Evolutionary conservation across 2,888 invertebrate genomes (phyloP), one percentile per base, ranked within the genome.

Genomic region (Apomyelois bistriatella): DNA sequence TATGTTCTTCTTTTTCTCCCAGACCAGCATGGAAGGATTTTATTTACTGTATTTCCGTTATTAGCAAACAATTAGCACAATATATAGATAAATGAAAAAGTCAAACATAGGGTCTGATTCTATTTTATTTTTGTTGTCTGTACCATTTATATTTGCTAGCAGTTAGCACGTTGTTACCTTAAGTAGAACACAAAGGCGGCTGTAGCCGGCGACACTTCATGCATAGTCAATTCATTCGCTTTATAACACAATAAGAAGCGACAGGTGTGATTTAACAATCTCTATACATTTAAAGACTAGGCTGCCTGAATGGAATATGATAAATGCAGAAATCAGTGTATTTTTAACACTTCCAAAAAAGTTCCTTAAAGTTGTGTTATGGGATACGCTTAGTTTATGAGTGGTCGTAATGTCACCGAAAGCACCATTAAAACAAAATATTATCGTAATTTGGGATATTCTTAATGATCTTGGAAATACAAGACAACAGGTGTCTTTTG

Each of bases 101-200:
- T n/a, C n/a, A n/a, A n/a, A n/a, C n/a, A n/a, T n/a, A n/a, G n/a
- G n/a, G n/a, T n/a, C n/a, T n/a, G n/a, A n/a, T 32, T 38, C 7
- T 12, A 38, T n/a, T 22, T 10, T 17, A 15, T 2, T 6, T 13
- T 6, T 13, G 41, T 22, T 8, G 1, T 22, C 17, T 41, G 15
- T n/a, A 22, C 22, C 17, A 22, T 22, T 41, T 41, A 17, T 41
- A 41, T 40, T 40, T 22, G 22, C 22, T 22, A 41, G 41, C 41
- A 38, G 13, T 38, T 38, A 38, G 15, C 38, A 38, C 12, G 41
- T 41, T 4, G 41, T 41, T 41, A n/a, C 41, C 41, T 41, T n/a
- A 41, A 41, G 41, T 41, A 41, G 41, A n/a, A 22, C 41, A 41
- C 41, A 41, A 41, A 41, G 41, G 17, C 36, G 41, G 17, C 36